Conservation (phyloP, 2,113 vertebrate species). For the Todiramphus chloris region DNA sequence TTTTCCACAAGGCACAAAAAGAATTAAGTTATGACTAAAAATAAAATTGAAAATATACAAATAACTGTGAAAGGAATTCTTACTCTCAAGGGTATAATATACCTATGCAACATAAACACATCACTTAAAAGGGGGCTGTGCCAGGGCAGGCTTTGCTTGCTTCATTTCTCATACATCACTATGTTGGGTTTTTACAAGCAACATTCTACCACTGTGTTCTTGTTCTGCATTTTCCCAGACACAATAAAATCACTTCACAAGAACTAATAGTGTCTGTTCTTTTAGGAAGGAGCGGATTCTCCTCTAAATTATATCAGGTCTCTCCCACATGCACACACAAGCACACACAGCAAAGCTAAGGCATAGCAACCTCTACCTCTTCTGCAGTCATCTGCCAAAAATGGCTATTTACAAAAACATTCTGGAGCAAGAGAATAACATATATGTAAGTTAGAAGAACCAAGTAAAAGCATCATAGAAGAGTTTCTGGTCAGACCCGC, state of each 20-base stretch:
- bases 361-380: neutral
- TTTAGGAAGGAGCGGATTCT: neutral
- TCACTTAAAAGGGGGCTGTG: neutral
- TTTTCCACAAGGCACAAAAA: neutral
- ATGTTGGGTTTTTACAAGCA: neutral
- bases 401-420: neutral
- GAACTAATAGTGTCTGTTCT: neutral
- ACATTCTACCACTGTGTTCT: neutral
- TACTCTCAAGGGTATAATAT: neutral
- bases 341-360: neutral
- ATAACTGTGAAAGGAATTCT: neutral
- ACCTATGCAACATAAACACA: neutral
- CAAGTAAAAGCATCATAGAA: neutral
- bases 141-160: neutral
- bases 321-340: neutral
- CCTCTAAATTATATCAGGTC: neutral
- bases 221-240: neutral
- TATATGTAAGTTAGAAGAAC: neutral
- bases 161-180: neutral
- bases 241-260: neutral
- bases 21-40: neutral
- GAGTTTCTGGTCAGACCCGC: neutral
- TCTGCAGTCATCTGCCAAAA: neutral
- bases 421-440: neutral
- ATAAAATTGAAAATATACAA: neutral